Percentiles rank a stretch among this genome's conserved stretches.
phyloP scores from a whole-genome alignment of 2,888 invertebrate genomes.

The Lasius fuliginosus region DNA sequence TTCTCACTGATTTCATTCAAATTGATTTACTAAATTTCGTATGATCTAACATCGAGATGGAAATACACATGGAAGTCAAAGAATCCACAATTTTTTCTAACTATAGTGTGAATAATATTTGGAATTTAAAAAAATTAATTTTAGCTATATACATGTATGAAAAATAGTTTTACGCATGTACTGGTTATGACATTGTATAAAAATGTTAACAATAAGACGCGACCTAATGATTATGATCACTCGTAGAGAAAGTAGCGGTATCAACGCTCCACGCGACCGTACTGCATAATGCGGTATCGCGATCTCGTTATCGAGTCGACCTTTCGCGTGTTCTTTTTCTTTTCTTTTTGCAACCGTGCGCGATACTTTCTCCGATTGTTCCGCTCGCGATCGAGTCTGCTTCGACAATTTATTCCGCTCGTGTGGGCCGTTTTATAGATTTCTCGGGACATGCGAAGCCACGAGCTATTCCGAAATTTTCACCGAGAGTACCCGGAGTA shows the following conservation, averaged over 20 bases:
- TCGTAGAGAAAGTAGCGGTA: conserved; percentile 38
- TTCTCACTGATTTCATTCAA: background rate
- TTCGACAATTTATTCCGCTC: conserved; percentile 68
- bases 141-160: background rate
- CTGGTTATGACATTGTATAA: background rate
- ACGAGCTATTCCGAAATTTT: conserved; percentile 20
- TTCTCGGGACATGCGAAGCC: conserved; percentile 54
- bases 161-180: background rate
- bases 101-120: background rate
- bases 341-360: conserved; percentile 60
- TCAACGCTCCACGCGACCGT: conserved; percentile 21
- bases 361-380: conserved; percentile 76
- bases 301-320: conserved; percentile 62
- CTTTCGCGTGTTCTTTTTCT: conserved; percentile 62
- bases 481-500: background rate
- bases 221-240: conserved; percentile 8
- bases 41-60: background rate
- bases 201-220: background rate
- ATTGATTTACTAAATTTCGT: background rate
- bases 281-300: conserved; percentile 41
- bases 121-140: background rate
- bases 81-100: background rate
- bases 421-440: conserved; percentile 65
- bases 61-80: background rate
- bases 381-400: conserved; percentile 32